Evolutionary conservation across 1,140 invertebrate species (phyloP).

Genomic region (Thaumatotibia leucotreta): DNA sequence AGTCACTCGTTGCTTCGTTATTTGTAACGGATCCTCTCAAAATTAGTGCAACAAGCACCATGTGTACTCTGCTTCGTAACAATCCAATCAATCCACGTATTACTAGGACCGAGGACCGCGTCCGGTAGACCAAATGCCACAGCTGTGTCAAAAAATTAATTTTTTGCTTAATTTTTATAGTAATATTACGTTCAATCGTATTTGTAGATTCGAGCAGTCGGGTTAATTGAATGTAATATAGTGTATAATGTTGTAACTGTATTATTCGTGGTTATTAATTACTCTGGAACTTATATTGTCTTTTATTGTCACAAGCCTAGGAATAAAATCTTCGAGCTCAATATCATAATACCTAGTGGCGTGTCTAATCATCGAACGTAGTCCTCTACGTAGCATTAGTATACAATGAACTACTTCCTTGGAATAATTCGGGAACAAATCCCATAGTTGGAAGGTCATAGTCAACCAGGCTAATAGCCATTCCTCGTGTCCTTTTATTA

Average conservation of each 20-base stretch:
- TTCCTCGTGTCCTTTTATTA: too few species aligned
- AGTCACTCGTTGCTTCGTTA: neutral
- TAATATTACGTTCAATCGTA: too few species aligned
- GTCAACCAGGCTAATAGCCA: too few species aligned
- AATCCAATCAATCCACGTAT: neutral
- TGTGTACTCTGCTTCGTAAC: neutral
- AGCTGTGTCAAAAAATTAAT: neutral
- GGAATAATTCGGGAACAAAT: neutral
- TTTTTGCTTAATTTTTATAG: too few species aligned
- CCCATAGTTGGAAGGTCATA: too few species aligned
- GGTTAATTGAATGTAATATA: too few species aligned
- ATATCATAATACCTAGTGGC: too few species aligned
- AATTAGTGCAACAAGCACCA: neutral
- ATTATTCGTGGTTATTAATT: too few species aligned
- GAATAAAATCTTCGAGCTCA: neutral
- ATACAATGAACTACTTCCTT: neutral
- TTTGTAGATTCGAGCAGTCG: too few species aligned
- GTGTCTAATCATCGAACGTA: neutral
- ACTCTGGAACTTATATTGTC: too few species aligned
- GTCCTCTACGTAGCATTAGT: neutral
- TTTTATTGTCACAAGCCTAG: neutral
- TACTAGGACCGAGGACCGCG: neutral
- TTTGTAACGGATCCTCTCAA: neutral
- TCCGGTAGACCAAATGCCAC: too few species aligned
- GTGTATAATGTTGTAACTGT: too few species aligned